phyloP scores from a whole-genome alignment of 1,140 invertebrate species.

The Drosophila yakuba region DNA sequence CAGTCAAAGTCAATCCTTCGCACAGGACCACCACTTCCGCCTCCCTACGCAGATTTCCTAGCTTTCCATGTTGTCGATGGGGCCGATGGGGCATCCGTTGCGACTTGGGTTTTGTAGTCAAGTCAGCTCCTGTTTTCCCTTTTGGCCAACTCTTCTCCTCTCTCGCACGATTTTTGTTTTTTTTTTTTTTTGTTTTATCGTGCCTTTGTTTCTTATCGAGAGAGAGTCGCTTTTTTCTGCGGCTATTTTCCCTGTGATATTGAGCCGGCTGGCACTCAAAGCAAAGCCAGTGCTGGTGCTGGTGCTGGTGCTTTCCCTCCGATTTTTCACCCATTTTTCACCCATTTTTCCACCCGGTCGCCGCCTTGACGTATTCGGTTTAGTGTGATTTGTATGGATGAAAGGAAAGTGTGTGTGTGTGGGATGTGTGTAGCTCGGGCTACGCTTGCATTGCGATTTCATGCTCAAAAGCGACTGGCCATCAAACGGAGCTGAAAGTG shows the following conservation, averaged over 20 bases:
- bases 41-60: neutral
- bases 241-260: conserved; percentile 60
- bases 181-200: neutral
- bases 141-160: conserved; percentile 36
- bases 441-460: conserved; percentile 44
- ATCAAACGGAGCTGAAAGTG: conserved; percentile 76
- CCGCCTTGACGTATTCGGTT: conserved; percentile 76
- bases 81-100: conserved; percentile 57
- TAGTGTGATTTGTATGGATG: conserved; percentile 74
- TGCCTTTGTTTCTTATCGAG: conserved; percentile 37
- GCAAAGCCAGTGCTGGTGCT: conserved; percentile 58
- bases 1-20: conserved; percentile 71
- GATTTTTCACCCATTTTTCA: conserved; percentile 12
- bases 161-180: neutral
- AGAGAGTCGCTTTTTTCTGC: conserved; percentile 56
- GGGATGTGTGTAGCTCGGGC: no score
- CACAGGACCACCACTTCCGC: neutral
- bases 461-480: conserved; percentile 54
- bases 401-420: neutral
- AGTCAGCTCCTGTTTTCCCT: conserved; percentile 68
- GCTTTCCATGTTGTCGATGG: conserved; percentile 17
- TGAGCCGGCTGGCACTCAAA: conserved; percentile 69
- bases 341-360: conserved; percentile 19
- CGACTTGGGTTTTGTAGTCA: conserved; percentile 75
- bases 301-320: conserved; percentile 29